Evolutionary conservation across 2,888 invertebrate species (phyloP).

Genomic region (Cheilosia scutellata): DNA sequence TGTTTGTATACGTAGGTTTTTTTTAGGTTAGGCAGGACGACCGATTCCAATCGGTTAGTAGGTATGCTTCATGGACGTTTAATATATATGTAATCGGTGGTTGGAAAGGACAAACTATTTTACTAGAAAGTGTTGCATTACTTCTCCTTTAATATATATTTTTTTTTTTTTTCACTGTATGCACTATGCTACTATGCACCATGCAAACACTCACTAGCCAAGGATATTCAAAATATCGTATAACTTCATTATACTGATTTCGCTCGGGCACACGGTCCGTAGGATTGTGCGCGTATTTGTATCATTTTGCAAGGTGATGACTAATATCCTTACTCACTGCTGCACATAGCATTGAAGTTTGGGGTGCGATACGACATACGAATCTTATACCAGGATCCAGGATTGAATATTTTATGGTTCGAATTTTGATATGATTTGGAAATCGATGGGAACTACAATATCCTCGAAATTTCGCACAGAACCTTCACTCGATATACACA

Average conservation of each 20-base stretch:
- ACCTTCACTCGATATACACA: slow-evolving; percentile 5
- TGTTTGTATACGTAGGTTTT: slow-evolving; percentile 43
- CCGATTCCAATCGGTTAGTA: slow-evolving; percentile 57
- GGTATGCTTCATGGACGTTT: slow-evolving; percentile 37
- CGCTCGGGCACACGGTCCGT: slow-evolving; percentile 21
- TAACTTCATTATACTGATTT: slow-evolving; percentile 41
- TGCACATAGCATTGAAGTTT: slow-evolving; percentile 42
- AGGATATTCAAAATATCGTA: slow-evolving; percentile 35
- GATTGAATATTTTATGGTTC: slow-evolving; percentile 53
- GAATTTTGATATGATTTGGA: slow-evolving; percentile 13
- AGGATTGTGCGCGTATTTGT: slow-evolving; percentile 71
- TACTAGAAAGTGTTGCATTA: slow-evolving; percentile 30
- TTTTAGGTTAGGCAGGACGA: slow-evolving; percentile 64
- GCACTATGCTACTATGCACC: slow-evolving; percentile 4
- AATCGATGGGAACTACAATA: slow-evolving; percentile 18
- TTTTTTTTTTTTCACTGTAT: background rate
- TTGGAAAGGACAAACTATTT: slow-evolving; percentile 28
- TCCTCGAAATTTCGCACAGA: background rate
- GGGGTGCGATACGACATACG: slow-evolving; percentile 38
- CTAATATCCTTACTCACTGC: slow-evolving; percentile 72
- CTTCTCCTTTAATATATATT: background rate
- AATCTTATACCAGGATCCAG: slow-evolving; percentile 46
- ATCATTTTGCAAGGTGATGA: slow-evolving; percentile 61
- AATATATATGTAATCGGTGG: slow-evolving; percentile 16
- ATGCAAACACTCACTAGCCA: slow-evolving; percentile 8